Conservation (phyloP, 2,888 invertebrate genomes). For the Sarcophaga variegata region DNA sequence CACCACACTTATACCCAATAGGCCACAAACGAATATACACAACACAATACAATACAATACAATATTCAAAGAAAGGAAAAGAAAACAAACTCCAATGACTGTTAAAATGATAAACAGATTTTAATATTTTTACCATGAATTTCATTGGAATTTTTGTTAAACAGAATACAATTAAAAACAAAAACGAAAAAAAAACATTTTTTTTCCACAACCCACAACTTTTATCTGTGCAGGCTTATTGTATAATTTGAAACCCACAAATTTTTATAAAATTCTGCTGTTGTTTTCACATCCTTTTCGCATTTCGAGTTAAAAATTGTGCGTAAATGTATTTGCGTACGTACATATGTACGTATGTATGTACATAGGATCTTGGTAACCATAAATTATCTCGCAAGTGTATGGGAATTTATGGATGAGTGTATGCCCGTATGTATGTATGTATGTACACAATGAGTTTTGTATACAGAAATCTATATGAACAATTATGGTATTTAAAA, state of each 20-base stretch:
- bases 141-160: not conserved
- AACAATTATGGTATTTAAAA: not conserved
- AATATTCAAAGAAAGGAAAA: slow-evolving; percentile 2
- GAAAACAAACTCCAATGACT: slow-evolving; percentile 24
- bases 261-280: not conserved
- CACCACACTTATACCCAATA: not conserved
- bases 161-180: slow-evolving; percentile 10
- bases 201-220: slow-evolving; percentile 20
- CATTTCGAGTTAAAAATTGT: slow-evolving; percentile 4
- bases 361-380: slow-evolving; percentile 5
- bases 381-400: slow-evolving; percentile 56
- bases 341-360: not conserved
- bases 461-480: too few species aligned
- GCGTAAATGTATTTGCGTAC: not conserved
- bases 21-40: not conserved
- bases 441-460: not conserved
- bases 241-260: slow-evolving; percentile 11
- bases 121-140: slow-evolving; percentile 27
- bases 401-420: slow-evolving; percentile 6
- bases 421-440: not conserved
- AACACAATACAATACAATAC: slow-evolving; percentile 33
- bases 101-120: slow-evolving; percentile 54
- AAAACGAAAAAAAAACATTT: too few species aligned
- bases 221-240: slow-evolving; percentile 22
- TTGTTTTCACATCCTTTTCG: not conserved